Conservation (phyloP, 2,797 vertebrate species). For the Phrynocephalus guinanensis region DNA sequence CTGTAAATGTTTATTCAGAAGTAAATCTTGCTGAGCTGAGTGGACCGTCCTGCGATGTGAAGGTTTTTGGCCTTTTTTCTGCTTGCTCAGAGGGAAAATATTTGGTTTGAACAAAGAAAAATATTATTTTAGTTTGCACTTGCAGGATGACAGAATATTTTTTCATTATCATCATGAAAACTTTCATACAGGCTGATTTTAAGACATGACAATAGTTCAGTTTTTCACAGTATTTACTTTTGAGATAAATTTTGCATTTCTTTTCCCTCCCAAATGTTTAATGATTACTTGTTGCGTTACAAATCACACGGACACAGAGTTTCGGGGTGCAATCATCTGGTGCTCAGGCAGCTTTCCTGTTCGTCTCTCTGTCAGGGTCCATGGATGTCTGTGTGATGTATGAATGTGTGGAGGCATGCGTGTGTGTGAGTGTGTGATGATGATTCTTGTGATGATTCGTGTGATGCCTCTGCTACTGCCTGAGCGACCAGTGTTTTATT, state of each 20-base stretch:
- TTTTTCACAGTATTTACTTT: constrained; percentile 25
- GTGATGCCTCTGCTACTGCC: no score
- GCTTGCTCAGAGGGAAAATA: constrained; percentile 1
- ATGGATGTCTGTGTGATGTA: no score
- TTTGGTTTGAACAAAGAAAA: constrained; percentile 23
- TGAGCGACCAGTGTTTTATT: no score
- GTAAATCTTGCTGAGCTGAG: neutral
- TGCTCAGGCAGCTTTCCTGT: no score
- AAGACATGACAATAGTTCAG: constrained; percentile 36
- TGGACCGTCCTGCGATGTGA: neutral
- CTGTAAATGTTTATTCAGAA: neutral
- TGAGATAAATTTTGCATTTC: constrained; percentile 40
- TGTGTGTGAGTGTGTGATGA: no score
- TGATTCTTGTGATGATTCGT: no score
- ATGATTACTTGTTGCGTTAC: no score
- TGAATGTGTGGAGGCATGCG: no score
- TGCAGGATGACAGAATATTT: neutral
- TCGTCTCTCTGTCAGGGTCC: no score
- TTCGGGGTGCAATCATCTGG: no score
- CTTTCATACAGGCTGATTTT: constrained; percentile 28
- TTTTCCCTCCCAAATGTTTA: constrained; percentile 47
- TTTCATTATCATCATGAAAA: constrained; percentile 36
- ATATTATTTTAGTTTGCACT: constrained; percentile 21
- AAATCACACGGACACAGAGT: no score
- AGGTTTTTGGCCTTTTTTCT: neutral